Evolutionary conservation across 2,113 vertebrate genomes (phyloP).

Genomic region (Lonchura striata): DNA sequence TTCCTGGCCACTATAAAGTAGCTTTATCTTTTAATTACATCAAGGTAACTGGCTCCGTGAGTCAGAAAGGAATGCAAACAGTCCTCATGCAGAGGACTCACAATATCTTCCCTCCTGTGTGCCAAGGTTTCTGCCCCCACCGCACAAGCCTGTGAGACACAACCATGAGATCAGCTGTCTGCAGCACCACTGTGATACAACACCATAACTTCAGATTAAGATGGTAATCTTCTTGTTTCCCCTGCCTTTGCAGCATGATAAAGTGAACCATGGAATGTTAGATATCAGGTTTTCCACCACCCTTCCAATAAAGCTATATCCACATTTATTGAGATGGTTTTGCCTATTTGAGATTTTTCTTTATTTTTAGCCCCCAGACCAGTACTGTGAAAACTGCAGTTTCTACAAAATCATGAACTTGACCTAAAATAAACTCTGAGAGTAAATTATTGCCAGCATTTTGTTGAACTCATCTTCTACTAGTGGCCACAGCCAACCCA

Average conservation of each 20-base stretch:
- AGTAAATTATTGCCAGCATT: background rate
- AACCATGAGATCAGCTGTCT: background rate
- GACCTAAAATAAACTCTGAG: background rate
- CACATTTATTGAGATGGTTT: background rate
- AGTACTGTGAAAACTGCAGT: background rate
- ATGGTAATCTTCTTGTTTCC: background rate
- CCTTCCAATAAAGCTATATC: background rate
- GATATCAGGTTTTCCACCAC: background rate
- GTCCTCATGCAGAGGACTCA: background rate
- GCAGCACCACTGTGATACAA: background rate
- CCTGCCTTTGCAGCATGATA: background rate
- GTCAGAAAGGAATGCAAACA: background rate
- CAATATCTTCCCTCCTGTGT: background rate
- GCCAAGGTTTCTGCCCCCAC: rapidly evolving
- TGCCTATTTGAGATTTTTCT: background rate
- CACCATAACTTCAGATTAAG: background rate
- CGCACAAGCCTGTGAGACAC: rapidly evolving
- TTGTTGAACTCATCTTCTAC: background rate
- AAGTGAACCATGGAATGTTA: background rate
- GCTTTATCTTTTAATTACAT: background rate
- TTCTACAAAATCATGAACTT: background rate
- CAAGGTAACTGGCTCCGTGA: background rate
- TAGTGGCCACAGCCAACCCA: background rate
- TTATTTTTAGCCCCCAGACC: background rate
- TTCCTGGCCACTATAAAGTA: background rate